These are phyloP conservation scores for Plectrocnemia conspersa DNA, from an alignment of 1,140 invertebrate genomes.

Conservation along the genomic window DNA sequence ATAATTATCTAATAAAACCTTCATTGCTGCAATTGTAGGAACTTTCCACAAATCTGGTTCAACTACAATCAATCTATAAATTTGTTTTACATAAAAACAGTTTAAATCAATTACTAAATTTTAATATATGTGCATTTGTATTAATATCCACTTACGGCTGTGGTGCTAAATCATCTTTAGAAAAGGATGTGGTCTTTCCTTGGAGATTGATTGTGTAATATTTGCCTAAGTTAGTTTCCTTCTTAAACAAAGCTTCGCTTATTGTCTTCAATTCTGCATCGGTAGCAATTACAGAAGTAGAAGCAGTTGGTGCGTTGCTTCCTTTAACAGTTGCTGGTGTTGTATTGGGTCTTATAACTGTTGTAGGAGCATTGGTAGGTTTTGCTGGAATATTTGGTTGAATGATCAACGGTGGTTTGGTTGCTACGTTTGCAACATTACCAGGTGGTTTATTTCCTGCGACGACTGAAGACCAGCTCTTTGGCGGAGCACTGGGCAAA, in stretches of 20 bases:
- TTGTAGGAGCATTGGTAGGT: background rate
- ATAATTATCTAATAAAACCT: slow-evolving; percentile 71
- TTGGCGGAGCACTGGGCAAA: slow-evolving; percentile 10
- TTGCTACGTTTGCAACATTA: slow-evolving; percentile 1
- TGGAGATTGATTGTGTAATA: slow-evolving; percentile 66
- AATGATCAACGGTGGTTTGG: background rate
- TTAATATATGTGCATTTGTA: no score
- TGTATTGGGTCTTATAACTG: slow-evolving; percentile 11
- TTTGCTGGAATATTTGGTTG: slow-evolving; percentile 5
- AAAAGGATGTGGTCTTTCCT: slow-evolving; percentile 62
- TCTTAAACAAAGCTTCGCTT: slow-evolving; percentile 65
- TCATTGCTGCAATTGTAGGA: slow-evolving; percentile 63
- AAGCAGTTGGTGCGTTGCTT: slow-evolving; percentile 40
- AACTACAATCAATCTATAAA: slow-evolving; percentile 58
- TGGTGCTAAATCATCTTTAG: slow-evolving; percentile 64
- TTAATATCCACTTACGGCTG: slow-evolving; percentile 70
- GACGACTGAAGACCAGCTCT: slow-evolving; percentile 26
- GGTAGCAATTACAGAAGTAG: slow-evolving; percentile 44
- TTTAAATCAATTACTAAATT: no score
- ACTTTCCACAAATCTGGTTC: slow-evolving; percentile 55
- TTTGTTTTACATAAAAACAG: background rate
- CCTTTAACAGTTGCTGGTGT: slow-evolving; percentile 36
- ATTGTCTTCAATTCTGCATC: slow-evolving; percentile 62
- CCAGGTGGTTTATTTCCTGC: slow-evolving; percentile 22
- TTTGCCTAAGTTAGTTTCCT: slow-evolving; percentile 64